phyloP scores from a whole-genome alignment of 1,140 invertebrate species.

The Drosophila punjabiensis region DNA sequence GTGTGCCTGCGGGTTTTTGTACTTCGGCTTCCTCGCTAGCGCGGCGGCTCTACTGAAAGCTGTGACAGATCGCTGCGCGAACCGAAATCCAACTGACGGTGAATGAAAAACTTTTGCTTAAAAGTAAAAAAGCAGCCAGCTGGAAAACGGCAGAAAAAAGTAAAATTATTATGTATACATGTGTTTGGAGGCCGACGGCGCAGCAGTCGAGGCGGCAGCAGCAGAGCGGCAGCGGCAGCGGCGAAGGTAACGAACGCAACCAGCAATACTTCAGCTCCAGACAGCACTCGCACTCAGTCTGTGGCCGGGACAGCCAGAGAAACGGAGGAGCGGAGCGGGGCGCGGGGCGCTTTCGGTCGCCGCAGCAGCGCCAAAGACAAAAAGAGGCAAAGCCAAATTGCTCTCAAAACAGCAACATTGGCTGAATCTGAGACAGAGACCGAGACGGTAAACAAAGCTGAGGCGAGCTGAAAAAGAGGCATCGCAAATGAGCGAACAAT shows the following conservation, averaged over 20 bases:
- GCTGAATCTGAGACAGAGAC: slow-evolving; percentile 17
- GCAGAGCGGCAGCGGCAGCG: slow-evolving; percentile 28
- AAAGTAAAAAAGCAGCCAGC: slow-evolving; percentile 83
- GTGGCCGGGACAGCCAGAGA: neutral
- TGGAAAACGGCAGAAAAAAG: slow-evolving; percentile 79
- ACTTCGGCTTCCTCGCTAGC: slow-evolving; percentile 8
- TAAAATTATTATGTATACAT: slow-evolving; percentile 80
- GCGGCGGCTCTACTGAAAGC: slow-evolving; percentile 42
- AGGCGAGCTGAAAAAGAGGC: slow-evolving; percentile 54
- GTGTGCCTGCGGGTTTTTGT: slow-evolving; percentile 18
- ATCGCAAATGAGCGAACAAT: slow-evolving; percentile 67
- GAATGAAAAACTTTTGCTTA: slow-evolving; percentile 83
- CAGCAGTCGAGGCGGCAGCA: slow-evolving; percentile 21
- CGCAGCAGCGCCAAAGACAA: slow-evolving; percentile 20
- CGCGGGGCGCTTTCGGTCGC: slow-evolving; percentile 8
- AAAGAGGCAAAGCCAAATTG: slow-evolving; percentile 33
- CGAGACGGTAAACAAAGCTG: slow-evolving; percentile 27
- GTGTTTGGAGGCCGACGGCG: slow-evolving; percentile 75
- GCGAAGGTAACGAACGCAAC: slow-evolving; percentile 54
- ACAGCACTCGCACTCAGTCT: slow-evolving; percentile 43
- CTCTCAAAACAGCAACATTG: slow-evolving; percentile 46
- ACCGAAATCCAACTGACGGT: slow-evolving; percentile 85
- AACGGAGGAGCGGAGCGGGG: neutral
- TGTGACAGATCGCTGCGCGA: slow-evolving; percentile 83
- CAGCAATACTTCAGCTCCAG: slow-evolving; percentile 38